A percentile compares a stretch with the other conserved stretches of the same genome.
These are phyloP conservation scores for Fragum fragum DNA, from an alignment of 2,888 invertebrate species.

Conservation along the genomic window DNA sequence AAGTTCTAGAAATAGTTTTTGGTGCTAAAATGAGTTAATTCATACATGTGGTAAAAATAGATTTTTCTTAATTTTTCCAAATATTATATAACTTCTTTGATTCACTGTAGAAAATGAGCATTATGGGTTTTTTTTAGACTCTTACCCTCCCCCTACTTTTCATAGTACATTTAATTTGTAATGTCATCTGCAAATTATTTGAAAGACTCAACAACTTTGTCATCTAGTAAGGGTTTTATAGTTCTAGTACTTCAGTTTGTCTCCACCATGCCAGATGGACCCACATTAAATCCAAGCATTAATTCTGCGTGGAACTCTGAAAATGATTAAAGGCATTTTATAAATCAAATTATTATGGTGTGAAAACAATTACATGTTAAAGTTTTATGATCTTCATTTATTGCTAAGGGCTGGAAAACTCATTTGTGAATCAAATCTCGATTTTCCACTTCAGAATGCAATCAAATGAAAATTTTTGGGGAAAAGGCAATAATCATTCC, in stretches of 20 bases:
- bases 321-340: neutral
- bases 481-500: neutral
- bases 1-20: no score
- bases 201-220: no score
- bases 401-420: neutral
- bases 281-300: conserved; percentile 2
- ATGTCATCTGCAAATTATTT: no score
- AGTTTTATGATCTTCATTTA: conserved; percentile 3
- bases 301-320: neutral
- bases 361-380: conserved; percentile 8
- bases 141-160: no score
- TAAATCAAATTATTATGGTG: conserved; percentile 18
- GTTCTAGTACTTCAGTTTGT: neutral
- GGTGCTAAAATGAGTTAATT: no score
- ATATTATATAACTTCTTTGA: no score
- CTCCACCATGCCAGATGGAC: neutral
- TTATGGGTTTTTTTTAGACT: no score
- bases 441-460: conserved; percentile 3
- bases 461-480: neutral
- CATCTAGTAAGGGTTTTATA: no score
- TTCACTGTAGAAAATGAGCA: no score
- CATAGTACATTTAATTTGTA: no score
- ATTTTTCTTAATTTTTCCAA: no score
- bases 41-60: no score
- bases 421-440: neutral